Percentiles rank a stretch among this genome's conserved stretches.
phyloP scores from a whole-genome alignment of 37 sponge, comb jelly and placozoan species.

The Spongilla lacustris region DNA sequence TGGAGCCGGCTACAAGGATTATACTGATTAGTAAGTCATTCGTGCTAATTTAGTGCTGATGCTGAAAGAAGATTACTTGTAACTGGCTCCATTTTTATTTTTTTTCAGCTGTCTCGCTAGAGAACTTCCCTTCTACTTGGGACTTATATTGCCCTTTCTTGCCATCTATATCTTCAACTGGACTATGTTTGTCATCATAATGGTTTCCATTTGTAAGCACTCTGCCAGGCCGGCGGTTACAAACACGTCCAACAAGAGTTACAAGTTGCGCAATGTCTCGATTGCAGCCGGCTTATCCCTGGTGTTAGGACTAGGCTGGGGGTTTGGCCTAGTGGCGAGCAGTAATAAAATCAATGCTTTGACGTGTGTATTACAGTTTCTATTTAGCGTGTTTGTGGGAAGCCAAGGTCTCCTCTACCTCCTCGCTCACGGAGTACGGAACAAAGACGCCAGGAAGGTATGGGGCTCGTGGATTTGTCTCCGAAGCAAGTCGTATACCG shows the following conservation, averaged over 20 bases:
- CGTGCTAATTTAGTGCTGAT: too few species aligned
- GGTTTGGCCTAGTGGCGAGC: slow-evolving; percentile 57
- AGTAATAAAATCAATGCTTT: slow-evolving; percentile 15
- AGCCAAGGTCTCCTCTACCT: slow-evolving; percentile 48
- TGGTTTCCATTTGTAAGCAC: slow-evolving; percentile 22
- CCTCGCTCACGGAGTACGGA: slow-evolving; percentile 18
- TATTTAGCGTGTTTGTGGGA: slow-evolving; percentile 55
- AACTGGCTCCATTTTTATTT: not conserved
- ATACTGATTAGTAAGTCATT: too few species aligned
- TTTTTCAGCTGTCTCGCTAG: slow-evolving; percentile 56
- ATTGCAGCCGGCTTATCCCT: slow-evolving; percentile 46
- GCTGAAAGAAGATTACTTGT: too few species aligned
- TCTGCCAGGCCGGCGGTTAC: not conserved
- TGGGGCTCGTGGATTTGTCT: slow-evolving; percentile 13
- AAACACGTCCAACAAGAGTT: too few species aligned
- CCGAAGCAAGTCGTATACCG: too few species aligned
- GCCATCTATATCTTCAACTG: slow-evolving; percentile 63
- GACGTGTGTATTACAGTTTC: slow-evolving; percentile 10
- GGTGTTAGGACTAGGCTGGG: slow-evolving; percentile 75
- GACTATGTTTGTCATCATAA: slow-evolving; percentile 45
- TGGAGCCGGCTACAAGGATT: slow-evolving; percentile 41
- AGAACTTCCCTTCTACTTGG: slow-evolving; percentile 60
- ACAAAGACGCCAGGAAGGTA: slow-evolving; percentile 6
- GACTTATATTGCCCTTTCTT: slow-evolving; percentile 52
- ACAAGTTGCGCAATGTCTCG: not conserved